Base-by-base conservation (phyloP, 2,797 vertebrate genomes). In the Chaunax sp. region DNA sequence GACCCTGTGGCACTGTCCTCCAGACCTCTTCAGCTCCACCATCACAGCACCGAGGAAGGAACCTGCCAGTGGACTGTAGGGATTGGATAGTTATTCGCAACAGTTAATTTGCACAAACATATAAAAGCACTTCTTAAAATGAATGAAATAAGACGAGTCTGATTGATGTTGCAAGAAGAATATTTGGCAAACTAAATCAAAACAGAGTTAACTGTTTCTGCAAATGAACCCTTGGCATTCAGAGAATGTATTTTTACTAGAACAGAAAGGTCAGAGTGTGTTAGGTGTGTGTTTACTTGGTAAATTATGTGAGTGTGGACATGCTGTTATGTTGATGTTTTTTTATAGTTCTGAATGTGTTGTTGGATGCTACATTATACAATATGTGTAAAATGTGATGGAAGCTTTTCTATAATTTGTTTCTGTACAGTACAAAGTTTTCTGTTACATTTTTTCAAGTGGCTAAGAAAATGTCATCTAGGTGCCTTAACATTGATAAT, bases 11-110 rank as follows among this genome's bases (percentile, higher is more conserved):
- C n/a, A 0, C 54, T 67, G 54, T 59, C 75, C 47, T 35, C 81
- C 16, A 19, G 11, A 0, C 62, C 83, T 19, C 70, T 56, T 28
- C 84, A 84, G 66, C 65, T 84, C 19, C 77, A 68, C 38, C 76
- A 74, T 0, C n/a, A 72, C 2, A 38, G 55, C 41, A 5, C 67
- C 9, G 77, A 84, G 30, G 62, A 75, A 25, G 61, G 37, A 56
- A 57, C 54, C 60, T 91, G 90, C 61, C 83, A 84, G 49, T 94
- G 94, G 93, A 92, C 90, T 11, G 79, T 94, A 19, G 92, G 93
- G 38, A 66, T 93, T 13, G 83, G 89, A 72, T 92, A 89, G 79
- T 69, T 57, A 5, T 18, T 0, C 30, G 3, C 9, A 20, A 7
- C 1, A n/a, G 16, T 41, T 40, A 15, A 40, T 4, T 2, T 15